phyloP scores from a whole-genome alignment of 2,797 vertebrate species.

The Lycodopsis pacificus region DNA sequence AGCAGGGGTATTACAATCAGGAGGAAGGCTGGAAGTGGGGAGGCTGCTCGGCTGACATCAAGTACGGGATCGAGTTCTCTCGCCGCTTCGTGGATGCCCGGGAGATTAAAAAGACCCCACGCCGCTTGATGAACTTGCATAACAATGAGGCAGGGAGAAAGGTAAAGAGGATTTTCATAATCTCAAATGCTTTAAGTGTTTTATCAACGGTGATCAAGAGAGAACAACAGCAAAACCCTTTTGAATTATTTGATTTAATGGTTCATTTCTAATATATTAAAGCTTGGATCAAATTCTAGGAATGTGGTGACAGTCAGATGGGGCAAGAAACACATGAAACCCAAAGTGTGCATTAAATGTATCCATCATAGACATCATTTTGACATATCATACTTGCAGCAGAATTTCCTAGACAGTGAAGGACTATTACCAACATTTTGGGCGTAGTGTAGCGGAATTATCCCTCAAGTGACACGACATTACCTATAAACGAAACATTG shows the following conservation, averaged over 20 bases:
- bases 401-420: background rate
- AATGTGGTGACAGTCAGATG: background rate
- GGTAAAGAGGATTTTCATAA: constrained; percentile 80
- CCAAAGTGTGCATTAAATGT: background rate
- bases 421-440: background rate
- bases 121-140: constrained; percentile 99
- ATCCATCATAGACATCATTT: background rate
- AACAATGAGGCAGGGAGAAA: constrained; percentile 99
- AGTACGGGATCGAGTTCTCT: constrained; percentile 98
- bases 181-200: constrained; percentile 6
- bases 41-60: constrained; percentile 98
- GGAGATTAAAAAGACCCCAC: constrained; percentile 97
- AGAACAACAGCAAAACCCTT: background rate
- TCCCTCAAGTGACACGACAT: background rate
- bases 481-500: background rate
- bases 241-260: background rate
- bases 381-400: background rate
- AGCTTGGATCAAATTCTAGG: background rate
- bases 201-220: background rate
- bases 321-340: background rate
- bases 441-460: constrained; percentile 1
- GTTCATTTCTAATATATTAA: background rate
- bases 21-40: constrained; percentile 99
- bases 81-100: constrained; percentile 97
- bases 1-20: constrained; percentile 98